Conservation (phyloP, 2,888 invertebrate genomes). For the Eupithecia centaureata region DNA sequence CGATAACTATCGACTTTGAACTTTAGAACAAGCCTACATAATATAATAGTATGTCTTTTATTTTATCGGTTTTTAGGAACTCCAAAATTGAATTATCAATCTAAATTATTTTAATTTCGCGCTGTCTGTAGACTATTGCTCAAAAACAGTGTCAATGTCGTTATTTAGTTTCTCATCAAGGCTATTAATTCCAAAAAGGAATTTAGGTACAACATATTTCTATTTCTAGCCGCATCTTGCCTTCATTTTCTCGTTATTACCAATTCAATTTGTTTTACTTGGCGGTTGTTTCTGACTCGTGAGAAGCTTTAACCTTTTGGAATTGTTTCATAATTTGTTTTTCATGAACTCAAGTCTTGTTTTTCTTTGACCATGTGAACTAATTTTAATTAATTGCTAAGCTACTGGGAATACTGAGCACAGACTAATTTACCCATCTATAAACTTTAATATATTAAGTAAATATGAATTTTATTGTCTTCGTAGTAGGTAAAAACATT, state of each 20-base stretch:
- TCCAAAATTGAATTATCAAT: too few species aligned
- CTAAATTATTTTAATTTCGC: too few species aligned
- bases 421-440: background rate
- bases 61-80: too few species aligned
- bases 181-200: too few species aligned
- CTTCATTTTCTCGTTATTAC: background rate
- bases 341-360: conserved; percentile 1
- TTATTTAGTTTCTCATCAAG: too few species aligned
- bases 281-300: background rate
- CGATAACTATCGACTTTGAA: conserved; percentile 20
- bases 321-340: conserved; percentile 2
- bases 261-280: conserved; percentile 1
- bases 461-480: background rate
- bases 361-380: background rate
- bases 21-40: conserved; percentile 8
- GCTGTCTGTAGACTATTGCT: too few species aligned
- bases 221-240: background rate
- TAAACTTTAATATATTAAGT: too few species aligned
- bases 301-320: conserved; percentile 1
- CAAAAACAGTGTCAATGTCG: too few species aligned
- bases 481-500: too few species aligned
- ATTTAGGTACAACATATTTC: too few species aligned
- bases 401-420: background rate
- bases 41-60: too few species aligned
- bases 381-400: background rate